These are phyloP conservation scores for Helicoverpa zea DNA, from an alignment of 1,140 invertebrate species.

Conservation along the genomic window DNA sequence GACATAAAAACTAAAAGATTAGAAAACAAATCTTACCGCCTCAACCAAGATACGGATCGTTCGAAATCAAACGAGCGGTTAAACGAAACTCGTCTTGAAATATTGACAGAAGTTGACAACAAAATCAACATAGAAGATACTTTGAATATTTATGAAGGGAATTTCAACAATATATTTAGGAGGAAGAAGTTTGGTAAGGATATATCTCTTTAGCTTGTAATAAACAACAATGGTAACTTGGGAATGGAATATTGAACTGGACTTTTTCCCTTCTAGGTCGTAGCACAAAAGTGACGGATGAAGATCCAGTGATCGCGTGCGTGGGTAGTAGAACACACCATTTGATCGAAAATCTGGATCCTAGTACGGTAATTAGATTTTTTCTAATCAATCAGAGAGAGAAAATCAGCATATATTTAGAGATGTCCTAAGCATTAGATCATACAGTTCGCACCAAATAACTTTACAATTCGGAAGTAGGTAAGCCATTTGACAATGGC, in stretches of 20 bases:
- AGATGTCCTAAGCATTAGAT: too few species aligned
- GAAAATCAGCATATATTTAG: too few species aligned
- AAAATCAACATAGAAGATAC: constrained; percentile 67
- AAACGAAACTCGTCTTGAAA: constrained; percentile 45
- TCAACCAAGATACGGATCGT: constrained; percentile 61
- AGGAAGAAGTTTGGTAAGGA: constrained; percentile 79
- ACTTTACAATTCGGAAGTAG: too few species aligned
- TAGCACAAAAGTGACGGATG: constrained; percentile 77
- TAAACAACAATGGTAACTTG: not conserved
- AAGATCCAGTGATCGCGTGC: constrained; percentile 85
- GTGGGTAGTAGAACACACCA: constrained; percentile 87
- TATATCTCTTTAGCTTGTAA: not conserved
- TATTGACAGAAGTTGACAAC: constrained; percentile 61
- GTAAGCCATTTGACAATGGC: too few species aligned
- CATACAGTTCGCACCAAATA: too few species aligned
- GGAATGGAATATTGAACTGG: not conserved
- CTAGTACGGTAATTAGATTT: constrained; percentile 76
- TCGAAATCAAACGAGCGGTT: constrained; percentile 51
- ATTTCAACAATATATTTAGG: constrained; percentile 71
- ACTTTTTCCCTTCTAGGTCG: constrained; percentile 61
- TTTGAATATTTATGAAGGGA: constrained; percentile 70
- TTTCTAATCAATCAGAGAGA: too few species aligned
- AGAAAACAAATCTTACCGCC: constrained; percentile 68
- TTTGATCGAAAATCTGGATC: constrained; percentile 86
- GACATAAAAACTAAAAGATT: constrained; percentile 69